These are phyloP conservation scores for Lasioglossum villosulum DNA, from an alignment of 2,888 invertebrate species.

Conservation along the genomic window DNA sequence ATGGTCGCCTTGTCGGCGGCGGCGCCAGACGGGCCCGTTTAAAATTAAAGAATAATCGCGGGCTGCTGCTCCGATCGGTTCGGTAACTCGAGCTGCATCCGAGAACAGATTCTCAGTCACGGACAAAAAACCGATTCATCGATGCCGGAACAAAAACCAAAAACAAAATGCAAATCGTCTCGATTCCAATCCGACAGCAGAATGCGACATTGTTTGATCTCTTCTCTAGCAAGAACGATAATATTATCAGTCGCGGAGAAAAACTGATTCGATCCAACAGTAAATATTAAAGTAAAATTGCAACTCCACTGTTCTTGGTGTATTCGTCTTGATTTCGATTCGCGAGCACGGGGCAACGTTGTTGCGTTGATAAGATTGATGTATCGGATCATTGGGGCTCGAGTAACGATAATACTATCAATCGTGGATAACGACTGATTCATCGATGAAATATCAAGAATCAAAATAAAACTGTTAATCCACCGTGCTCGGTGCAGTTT, in stretches of 20 bases:
- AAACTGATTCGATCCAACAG: neutral
- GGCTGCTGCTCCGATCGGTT: neutral
- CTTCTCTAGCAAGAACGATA: neutral
- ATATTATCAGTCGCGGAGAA: neutral
- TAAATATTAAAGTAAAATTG: neutral
- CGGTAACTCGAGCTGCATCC: conserved; percentile 1
- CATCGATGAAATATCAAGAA: neutral
- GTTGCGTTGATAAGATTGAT: neutral
- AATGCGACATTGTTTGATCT: neutral
- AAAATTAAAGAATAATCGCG: conserved; percentile 19
- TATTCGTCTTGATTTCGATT: neutral
- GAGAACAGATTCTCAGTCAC: neutral
- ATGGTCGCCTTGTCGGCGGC: conserved; percentile 11
- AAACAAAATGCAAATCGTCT: neutral
- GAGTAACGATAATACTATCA: neutral
- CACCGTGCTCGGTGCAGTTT: neutral
- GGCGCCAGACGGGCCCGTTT: conserved; percentile 18
- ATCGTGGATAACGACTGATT: neutral
- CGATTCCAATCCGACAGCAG: neutral
- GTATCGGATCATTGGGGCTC: neutral
- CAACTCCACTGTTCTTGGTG: neutral
- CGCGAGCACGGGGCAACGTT: too few species aligned
- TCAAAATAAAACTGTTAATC: neutral
- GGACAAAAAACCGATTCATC: conserved; percentile 4
- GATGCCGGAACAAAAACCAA: neutral